Evolutionary conservation across 2,888 invertebrate genomes (phyloP).

Genomic region (Lithosia quadra): DNA sequence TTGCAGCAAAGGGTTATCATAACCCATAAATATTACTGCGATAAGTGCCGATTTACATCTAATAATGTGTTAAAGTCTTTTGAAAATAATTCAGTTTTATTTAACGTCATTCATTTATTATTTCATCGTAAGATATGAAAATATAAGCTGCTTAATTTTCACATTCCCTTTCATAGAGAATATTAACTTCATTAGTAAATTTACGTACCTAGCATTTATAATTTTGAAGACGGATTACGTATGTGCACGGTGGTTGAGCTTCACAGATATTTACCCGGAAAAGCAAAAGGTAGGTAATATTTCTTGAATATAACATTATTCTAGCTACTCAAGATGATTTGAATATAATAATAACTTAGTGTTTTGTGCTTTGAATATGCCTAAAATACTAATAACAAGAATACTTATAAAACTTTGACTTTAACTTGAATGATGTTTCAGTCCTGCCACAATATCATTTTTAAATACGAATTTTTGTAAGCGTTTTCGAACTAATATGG

Average conservation of each 20-base stretch:
- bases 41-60: too few relatives aligned
- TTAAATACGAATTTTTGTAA: neutral
- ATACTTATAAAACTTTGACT: neutral
- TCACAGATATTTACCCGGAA: neutral
- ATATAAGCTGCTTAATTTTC: too few relatives aligned
- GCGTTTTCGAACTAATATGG: too few relatives aligned
- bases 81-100: too few relatives aligned
- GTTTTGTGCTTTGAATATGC: neutral
- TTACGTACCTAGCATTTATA: conserved; percentile 7
- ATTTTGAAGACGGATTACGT: conserved; percentile 7
- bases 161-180: neutral
- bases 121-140: too few relatives aligned
- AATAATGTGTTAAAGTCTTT: too few relatives aligned
- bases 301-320: too few relatives aligned
- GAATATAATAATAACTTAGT: neutral
- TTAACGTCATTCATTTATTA: too few relatives aligned
- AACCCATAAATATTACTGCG: too few relatives aligned
- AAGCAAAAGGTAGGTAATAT: too few relatives aligned
- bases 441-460: neutral
- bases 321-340: neutral
- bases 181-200: conserved; percentile 1
- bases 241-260: neutral
- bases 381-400: neutral
- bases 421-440: neutral
- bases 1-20: too few relatives aligned